A percentile compares a stretch with the other conserved stretches of the same genome.
These are phyloP conservation scores for Glomeris maerens DNA, from an alignment of 1,140 invertebrate genomes.

Conservation along the genomic window DNA sequence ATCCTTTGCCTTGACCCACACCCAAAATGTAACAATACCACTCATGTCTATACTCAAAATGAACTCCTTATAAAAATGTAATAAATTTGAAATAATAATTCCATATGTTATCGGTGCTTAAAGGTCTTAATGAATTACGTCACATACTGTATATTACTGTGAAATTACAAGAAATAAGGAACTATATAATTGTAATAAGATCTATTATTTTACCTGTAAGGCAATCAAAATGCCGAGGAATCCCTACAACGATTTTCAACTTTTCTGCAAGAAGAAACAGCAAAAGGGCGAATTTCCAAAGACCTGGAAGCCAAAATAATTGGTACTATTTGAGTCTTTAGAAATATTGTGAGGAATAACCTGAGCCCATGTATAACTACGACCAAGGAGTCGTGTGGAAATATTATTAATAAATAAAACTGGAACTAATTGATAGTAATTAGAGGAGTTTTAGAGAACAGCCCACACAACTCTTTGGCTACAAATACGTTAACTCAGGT, in stretches of 20 bases:
- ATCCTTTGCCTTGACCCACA: neutral
- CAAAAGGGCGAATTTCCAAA: slow-evolving; percentile 48
- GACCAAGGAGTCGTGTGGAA: no score
- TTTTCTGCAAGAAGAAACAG: slow-evolving; percentile 52
- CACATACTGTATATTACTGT: no score
- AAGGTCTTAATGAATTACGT: slow-evolving; percentile 7
- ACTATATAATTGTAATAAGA: slow-evolving; percentile 1
- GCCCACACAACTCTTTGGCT: neutral
- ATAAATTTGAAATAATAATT: neutral
- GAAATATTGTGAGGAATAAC: slow-evolving; percentile 1
- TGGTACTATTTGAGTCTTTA: slow-evolving; percentile 32
- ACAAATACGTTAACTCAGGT: slow-evolving; percentile 2
- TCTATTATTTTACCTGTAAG: slow-evolving; percentile 20
- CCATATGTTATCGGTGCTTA: neutral
- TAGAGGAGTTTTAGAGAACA: neutral
- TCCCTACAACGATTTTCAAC: slow-evolving; percentile 50
- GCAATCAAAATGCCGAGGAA: slow-evolving; percentile 45
- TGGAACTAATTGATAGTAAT: neutral
- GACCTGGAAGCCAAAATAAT: slow-evolving; percentile 55
- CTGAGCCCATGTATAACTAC: no score
- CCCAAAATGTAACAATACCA: neutral
- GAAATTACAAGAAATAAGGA: no score
- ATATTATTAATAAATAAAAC: no score
- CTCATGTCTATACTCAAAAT: neutral
- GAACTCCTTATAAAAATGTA: neutral